These are phyloP conservation scores for Synanthedon vespiformis DNA, from an alignment of 2,888 invertebrate species.

Conservation along the genomic window DNA sequence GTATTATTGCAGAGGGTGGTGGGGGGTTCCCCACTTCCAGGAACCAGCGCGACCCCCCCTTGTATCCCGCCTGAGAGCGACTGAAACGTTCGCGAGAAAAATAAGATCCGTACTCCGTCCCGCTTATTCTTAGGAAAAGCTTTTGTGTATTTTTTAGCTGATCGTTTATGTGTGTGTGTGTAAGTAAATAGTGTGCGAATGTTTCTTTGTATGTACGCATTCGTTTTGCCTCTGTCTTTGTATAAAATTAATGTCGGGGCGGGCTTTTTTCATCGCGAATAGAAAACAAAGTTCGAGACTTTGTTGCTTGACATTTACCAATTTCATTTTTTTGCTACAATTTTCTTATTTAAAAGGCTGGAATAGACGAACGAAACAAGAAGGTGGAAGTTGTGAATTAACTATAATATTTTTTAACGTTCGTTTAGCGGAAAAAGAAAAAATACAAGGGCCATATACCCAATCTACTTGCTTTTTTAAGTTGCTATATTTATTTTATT, in stretches of 20 bases:
- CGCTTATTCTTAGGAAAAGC: slow-evolving; percentile 65
- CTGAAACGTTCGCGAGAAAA: slow-evolving; percentile 71
- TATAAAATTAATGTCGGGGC: slow-evolving; percentile 24
- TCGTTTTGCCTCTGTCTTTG: slow-evolving; percentile 2
- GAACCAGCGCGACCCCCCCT: slow-evolving; percentile 15
- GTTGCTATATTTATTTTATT: too few species aligned
- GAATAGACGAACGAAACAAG: too few species aligned
- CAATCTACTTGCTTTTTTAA: too few species aligned
- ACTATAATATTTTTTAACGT: too few species aligned
- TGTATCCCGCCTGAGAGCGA: slow-evolving; percentile 49
- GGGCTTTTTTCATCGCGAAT: not conserved
- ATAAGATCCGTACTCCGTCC: slow-evolving; percentile 69
- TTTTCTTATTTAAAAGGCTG: not conserved
- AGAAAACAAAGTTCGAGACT: not conserved
- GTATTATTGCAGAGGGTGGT: slow-evolving; percentile 69
- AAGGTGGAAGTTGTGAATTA: too few species aligned
- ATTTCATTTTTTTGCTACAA: not conserved
- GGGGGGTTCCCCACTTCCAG: slow-evolving; percentile 28
- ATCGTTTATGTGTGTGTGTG: slow-evolving; percentile 40
- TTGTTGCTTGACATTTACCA: not conserved
- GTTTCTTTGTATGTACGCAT: slow-evolving; percentile 23
- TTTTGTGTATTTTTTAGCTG: slow-evolving; percentile 56
- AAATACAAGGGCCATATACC: too few species aligned
- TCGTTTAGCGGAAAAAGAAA: too few species aligned
- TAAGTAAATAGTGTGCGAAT: slow-evolving; percentile 53